Percentiles rank a stretch among this genome's conserved stretches.
phyloP scores from a whole-genome alignment of 2,888 invertebrate genomes.

The Agrotis ipsilon region DNA sequence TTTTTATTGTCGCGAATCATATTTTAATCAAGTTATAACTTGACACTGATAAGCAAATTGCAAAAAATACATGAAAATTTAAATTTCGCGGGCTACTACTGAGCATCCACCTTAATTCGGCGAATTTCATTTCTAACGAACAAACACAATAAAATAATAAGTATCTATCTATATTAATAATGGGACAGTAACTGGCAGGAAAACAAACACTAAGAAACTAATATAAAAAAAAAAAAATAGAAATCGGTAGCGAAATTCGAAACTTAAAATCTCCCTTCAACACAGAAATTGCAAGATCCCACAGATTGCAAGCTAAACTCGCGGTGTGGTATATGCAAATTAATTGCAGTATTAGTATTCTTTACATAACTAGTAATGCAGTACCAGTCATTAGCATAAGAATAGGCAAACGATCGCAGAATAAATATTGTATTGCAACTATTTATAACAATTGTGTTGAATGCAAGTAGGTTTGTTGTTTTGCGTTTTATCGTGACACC shows the following conservation, averaged over 20 bases:
- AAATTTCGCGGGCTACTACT: too few species aligned
- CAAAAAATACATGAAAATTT: too few species aligned
- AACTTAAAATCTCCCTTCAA: neutral
- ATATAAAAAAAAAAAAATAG: neutral
- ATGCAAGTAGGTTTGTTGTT: conserved; percentile 35
- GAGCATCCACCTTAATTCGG: too few species aligned
- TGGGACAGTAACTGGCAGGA: too few species aligned
- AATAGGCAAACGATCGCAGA: conserved; percentile 59
- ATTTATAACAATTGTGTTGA: conserved; percentile 57
- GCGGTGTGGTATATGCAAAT: conserved; percentile 60
- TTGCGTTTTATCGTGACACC: conserved; percentile 37
- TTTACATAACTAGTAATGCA: conserved; percentile 56
- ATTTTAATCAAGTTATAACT: too few species aligned
- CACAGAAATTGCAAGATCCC: conserved; percentile 5
- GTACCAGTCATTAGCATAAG: conserved; percentile 62
- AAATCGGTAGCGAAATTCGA: neutral
- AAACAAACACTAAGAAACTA: too few species aligned
- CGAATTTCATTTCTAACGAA: too few species aligned
- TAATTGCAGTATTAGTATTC: conserved; percentile 65
- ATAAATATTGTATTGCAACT: conserved; percentile 59
- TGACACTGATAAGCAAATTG: too few species aligned
- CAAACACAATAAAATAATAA: too few species aligned
- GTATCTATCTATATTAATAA: too few species aligned
- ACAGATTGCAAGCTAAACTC: conserved; percentile 27
- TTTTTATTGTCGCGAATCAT: too few species aligned